Evolutionary conservation across 2,113 vertebrate species (phyloP).

Genomic region (Mastomys natalensis): DNA sequence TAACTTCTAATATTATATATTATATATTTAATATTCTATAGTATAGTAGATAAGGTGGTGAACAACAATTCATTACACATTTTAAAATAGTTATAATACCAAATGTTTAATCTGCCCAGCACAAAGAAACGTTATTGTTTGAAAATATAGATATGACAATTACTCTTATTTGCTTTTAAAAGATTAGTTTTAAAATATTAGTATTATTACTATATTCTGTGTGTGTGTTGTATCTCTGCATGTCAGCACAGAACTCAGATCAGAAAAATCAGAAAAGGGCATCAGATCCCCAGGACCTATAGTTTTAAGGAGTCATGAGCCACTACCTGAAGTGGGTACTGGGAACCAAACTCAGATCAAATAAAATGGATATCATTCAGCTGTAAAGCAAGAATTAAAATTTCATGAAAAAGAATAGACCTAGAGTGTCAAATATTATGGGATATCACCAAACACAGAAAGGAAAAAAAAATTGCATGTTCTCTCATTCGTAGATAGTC

Average conservation of each 20-base stretch:
- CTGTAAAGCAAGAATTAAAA: neutral
- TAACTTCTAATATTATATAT: neutral
- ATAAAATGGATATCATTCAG: neutral
- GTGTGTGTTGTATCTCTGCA: too few species aligned
- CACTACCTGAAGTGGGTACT: neutral
- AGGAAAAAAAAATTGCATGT: neutral
- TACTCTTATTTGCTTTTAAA: neutral
- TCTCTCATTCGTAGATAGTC: neutral
- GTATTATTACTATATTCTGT: too few species aligned
- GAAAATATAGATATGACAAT: neutral
- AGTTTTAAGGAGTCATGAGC: neutral
- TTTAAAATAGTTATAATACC: neutral
- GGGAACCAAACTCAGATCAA: neutral
- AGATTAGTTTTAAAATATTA: neutral
- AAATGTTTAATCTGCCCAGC: neutral
- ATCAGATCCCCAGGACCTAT: neutral
- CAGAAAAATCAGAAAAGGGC: neutral
- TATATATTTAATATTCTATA: neutral
- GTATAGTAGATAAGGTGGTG: neutral
- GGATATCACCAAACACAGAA: neutral
- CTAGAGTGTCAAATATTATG: too few species aligned
- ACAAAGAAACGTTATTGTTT: neutral
- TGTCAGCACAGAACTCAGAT: too few species aligned
- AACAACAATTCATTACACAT: neutral
- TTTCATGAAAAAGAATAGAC: neutral